These are phyloP conservation scores for Podocnemis expansa DNA, from an alignment of 2,113 vertebrate genomes.

Conservation along the genomic window DNA sequence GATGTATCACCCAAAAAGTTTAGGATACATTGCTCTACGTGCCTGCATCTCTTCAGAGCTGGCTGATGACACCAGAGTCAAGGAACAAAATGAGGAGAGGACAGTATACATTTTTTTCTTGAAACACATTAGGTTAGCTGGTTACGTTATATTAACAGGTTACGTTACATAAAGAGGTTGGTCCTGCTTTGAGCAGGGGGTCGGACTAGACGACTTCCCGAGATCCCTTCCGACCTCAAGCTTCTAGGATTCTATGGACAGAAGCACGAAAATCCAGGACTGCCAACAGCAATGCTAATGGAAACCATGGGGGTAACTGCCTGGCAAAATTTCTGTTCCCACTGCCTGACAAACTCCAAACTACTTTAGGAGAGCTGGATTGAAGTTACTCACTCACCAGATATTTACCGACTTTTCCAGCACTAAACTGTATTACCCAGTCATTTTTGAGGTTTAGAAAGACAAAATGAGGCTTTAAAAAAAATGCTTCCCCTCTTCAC, in stretches of 20 bases:
- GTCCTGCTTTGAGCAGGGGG: no score
- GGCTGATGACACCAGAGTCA: no score
- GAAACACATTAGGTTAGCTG: no score
- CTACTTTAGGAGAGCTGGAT: rapidly evolving
- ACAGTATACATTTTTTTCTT: background rate
- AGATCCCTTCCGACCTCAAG: no score
- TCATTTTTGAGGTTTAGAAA: background rate
- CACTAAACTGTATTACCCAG: background rate
- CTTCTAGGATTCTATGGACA: no score
- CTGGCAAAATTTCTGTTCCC: background rate
- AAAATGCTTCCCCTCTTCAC: background rate
- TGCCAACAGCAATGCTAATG: background rate
- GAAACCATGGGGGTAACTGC: background rate
- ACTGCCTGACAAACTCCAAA: background rate
- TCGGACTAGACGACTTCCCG: no score
- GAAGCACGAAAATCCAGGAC: background rate
- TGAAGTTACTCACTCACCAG: background rate
- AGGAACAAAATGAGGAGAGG: background rate
- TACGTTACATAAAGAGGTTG: no score
- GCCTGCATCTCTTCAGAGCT: background rate
- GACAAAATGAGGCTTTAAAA: no score
- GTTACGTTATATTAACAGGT: no score
- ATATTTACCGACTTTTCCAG: rapidly evolving
- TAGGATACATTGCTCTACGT: no score
- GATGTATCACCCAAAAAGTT: no score